Conservation (phyloP, 2,888 invertebrate genomes). For the Lasius platythorax region DNA sequence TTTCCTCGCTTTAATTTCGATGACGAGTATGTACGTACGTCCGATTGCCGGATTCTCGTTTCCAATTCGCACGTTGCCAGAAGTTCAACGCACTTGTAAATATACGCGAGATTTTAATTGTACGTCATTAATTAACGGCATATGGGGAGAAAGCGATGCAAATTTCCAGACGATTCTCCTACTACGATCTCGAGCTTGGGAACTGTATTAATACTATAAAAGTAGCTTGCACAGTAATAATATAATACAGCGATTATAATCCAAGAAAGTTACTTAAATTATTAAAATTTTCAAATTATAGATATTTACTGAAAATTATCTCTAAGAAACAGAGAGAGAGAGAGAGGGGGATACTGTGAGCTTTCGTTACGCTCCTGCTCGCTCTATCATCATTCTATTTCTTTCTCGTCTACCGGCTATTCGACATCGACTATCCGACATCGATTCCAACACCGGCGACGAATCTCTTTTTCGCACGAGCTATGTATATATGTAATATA, state of each 20-base stretch:
- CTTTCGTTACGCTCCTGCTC: slow-evolving; percentile 57
- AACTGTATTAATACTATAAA: background rate
- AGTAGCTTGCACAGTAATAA: background rate
- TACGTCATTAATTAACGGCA: background rate
- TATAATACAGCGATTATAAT: background rate
- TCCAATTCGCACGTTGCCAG: slow-evolving; percentile 39
- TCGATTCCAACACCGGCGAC: background rate
- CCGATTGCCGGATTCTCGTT: background rate
- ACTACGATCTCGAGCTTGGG: background rate
- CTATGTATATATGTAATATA: background rate
- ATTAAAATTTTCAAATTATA: background rate
- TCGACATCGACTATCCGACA: background rate
- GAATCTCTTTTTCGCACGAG: slow-evolving; percentile 46
- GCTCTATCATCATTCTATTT: slow-evolving; percentile 48
- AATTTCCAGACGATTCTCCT: background rate
- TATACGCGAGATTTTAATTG: slow-evolving; percentile 38
- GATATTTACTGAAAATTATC: background rate
- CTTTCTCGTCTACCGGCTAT: background rate
- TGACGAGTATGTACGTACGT: too few species aligned
- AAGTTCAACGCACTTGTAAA: slow-evolving; percentile 76
- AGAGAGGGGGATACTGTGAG: background rate
- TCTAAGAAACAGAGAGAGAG: background rate
- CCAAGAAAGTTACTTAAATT: background rate
- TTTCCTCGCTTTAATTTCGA: background rate
- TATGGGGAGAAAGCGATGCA: background rate